Evolutionary conservation across 2,113 vertebrate genomes (phyloP), one percentile per base, ranked within the genome.

Genomic region (Archilochus colubris): DNA sequence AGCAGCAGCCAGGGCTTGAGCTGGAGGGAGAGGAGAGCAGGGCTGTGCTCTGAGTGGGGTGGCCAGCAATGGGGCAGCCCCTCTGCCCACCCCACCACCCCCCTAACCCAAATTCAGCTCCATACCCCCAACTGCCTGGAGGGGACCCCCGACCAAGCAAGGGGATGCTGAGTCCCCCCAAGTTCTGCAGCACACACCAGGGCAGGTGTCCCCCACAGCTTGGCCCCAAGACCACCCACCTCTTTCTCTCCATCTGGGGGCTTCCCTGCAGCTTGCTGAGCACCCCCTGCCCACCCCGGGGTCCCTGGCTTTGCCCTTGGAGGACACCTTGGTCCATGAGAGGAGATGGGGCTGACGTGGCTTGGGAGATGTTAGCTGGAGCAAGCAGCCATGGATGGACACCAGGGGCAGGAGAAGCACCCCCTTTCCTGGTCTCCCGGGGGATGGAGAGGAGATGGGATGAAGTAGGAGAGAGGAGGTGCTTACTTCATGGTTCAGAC

Each of bases 401-500:
- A n/a, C 33, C 3, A 46, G 74, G 58, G 14, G 5, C 25, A 40
- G 88, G 33, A 62, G 38, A 51, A 55, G 86, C 40, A 36, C 17
- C 82, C 64, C 73, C 13, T 19, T 76, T 4, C 67, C 89, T 43
- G 7, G 36, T 20, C 57, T 46, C 74, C n/a, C 1, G 0, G 62
- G 1, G 62, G 48, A 67, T 75, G 77, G 64, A 84, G 54, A 55
- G 51, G 63, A 58, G 82, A 78, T 64, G 93, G 85, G 92, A 95
- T 85, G 95, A 88, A 51, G 91, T 85, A 97, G 76, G 93, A 96
- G 94, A 94, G 94, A 97, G 97, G 96, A 94, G 77, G 90, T 98
- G 96, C 99, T 99, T 98, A 99, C 99, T 98, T 99, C 97, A 95
- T 68, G 96, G 96, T 97, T 99, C 98, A 99, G 98, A 98, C 98